phyloP scores from a whole-genome alignment of 2,113 vertebrate genomes.

The Sturnus vulgaris region DNA sequence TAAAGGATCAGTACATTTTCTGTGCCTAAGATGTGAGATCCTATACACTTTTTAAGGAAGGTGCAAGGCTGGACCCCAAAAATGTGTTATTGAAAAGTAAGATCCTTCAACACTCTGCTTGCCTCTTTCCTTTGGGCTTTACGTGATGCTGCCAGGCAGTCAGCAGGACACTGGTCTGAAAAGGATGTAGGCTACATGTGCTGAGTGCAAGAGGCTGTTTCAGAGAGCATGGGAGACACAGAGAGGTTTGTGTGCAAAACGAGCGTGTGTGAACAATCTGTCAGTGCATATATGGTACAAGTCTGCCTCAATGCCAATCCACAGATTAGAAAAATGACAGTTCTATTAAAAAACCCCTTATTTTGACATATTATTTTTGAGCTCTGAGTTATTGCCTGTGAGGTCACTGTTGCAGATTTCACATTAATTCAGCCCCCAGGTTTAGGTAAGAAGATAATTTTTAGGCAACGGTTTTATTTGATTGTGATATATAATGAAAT shows the following conservation, averaged over 20 bases:
- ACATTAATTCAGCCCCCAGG: background rate
- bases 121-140: background rate
- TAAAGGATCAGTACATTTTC: background rate
- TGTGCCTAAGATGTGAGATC: background rate
- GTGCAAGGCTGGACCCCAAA: background rate
- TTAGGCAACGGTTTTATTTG: background rate
- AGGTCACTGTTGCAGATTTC: background rate
- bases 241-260: background rate
- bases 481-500: background rate
- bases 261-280: accelerated
- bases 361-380: accelerated
- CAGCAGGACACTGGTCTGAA: background rate
- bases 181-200: background rate
- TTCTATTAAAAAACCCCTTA: background rate
- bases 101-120: background rate
- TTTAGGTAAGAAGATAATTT: background rate
- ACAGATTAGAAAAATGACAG: background rate
- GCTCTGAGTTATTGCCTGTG: background rate
- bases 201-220: background rate
- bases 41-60: background rate
- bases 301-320: background rate
- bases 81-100: background rate
- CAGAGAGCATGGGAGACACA: background rate
- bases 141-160: background rate
- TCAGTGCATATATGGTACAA: background rate